Evolutionary conservation across 2,797 vertebrate genomes (phyloP).

Genomic region (Diplodus sargus): DNA sequence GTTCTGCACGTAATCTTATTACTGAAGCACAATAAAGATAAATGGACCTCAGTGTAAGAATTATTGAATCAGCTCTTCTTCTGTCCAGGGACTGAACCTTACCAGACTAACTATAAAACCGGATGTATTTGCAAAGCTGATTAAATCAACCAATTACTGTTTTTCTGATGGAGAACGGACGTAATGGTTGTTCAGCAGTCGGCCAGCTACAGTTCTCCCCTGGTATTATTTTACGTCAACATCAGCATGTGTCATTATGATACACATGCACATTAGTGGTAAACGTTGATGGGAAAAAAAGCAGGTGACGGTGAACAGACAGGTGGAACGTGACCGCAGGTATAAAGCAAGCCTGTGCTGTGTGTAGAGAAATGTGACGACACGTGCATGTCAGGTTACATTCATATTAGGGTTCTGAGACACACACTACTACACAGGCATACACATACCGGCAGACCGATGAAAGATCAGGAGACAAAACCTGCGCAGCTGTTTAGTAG

Average conservation of each 20-base stretch:
- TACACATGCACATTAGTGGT: background rate
- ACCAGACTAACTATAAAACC: conserved; percentile 16
- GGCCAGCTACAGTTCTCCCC: conserved; percentile 7
- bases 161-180: background rate
- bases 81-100: conserved; percentile 7
- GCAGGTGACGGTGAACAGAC: conserved; percentile 26
- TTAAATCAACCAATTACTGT: conserved; percentile 14
- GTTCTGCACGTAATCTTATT: background rate
- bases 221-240: background rate
- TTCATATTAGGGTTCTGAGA: conserved; percentile 4
- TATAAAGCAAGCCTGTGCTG: conserved; percentile 28
- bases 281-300: background rate
- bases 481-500: background rate
- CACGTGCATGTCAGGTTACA: conserved; percentile 27
- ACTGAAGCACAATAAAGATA: conserved; percentile 5
- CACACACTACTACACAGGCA: background rate
- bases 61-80: conserved; percentile 1
- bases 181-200: conserved; percentile 1
- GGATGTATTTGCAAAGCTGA: conserved; percentile 2
- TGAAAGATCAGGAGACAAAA: background rate
- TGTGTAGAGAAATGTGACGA: background rate
- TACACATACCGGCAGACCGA: background rate
- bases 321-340: conserved; percentile 37
- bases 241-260: conserved; percentile 1
- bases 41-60: conserved; percentile 1